Conservation (phyloP, 2,797 vertebrate genomes). For the Tympanoctomys barrerae region DNA sequence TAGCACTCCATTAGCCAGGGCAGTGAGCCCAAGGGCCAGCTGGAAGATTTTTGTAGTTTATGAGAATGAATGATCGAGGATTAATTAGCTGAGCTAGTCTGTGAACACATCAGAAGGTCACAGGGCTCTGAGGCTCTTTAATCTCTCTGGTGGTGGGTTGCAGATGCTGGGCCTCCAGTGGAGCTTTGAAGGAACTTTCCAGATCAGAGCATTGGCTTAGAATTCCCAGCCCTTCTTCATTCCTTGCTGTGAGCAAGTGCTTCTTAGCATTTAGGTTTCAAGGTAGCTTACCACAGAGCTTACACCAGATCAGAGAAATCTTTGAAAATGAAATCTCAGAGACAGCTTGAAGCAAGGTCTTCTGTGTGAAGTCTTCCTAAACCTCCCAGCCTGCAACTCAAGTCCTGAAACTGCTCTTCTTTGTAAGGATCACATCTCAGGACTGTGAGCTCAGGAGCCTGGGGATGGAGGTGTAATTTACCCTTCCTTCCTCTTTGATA, state of each 20-base stretch:
- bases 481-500: neutral
- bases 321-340: conserved; percentile 55
- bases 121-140: conserved; percentile 30
- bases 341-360: neutral
- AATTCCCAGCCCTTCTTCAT: neutral
- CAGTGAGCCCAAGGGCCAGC: neutral
- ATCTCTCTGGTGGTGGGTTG: conserved; percentile 22
- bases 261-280: neutral
- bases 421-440: neutral
- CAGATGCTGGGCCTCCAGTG: neutral
- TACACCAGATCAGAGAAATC: conserved; percentile 7
- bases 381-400: neutral
- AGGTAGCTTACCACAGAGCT: conserved; percentile 1
- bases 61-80: neutral
- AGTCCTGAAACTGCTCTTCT: neutral
- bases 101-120: neutral
- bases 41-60: neutral
- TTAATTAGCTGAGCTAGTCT: conserved; percentile 13
- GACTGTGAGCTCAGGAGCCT: neutral
- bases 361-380: neutral
- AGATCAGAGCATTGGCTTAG: neutral
- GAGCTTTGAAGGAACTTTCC: conserved; percentile 48
- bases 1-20: neutral
- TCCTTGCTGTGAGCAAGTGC: neutral
- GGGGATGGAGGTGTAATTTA: neutral